Evolutionary conservation across 2,797 vertebrate species (phyloP).

Genomic region (Ptychobarbus kaznakovi): DNA sequence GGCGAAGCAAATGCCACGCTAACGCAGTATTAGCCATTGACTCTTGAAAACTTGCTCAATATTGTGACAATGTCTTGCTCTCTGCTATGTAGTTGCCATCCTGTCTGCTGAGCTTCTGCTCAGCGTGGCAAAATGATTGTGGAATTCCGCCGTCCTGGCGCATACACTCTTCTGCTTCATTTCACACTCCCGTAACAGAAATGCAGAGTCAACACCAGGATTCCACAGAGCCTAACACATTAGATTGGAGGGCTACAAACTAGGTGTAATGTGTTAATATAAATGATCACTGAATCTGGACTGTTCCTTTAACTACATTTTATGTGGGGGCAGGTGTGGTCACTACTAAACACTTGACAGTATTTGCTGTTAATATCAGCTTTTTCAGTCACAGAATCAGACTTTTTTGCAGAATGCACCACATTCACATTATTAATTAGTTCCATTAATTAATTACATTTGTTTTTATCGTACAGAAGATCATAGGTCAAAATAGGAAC

Average conservation of each 20-base stretch:
- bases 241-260: conserved; percentile 31
- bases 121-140: conserved; percentile 38
- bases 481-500: neutral
- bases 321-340: neutral
- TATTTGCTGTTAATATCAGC: neutral
- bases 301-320: neutral
- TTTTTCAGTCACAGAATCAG: neutral
- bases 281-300: neutral
- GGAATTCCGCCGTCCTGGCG: conserved; percentile 46
- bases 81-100: conserved; percentile 30
- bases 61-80: conserved; percentile 14
- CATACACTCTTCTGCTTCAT: conserved; percentile 48
- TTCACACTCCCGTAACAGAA: conserved; percentile 56
- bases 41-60: conserved; percentile 19
- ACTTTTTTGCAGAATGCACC: neutral
- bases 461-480: conserved; percentile 7
- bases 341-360: neutral
- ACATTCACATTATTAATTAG: neutral
- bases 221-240: conserved; percentile 52
- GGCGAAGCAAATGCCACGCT: conserved; percentile 7
- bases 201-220: conserved; percentile 55
- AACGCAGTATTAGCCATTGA: conserved; percentile 30
- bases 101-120: conserved; percentile 49
- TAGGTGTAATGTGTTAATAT: conserved; percentile 8
- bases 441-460: conserved; percentile 1